These are phyloP conservation scores for Distichodus sexfasciatus DNA, from an alignment of 2,797 vertebrate genomes.

Conservation along the genomic window DNA sequence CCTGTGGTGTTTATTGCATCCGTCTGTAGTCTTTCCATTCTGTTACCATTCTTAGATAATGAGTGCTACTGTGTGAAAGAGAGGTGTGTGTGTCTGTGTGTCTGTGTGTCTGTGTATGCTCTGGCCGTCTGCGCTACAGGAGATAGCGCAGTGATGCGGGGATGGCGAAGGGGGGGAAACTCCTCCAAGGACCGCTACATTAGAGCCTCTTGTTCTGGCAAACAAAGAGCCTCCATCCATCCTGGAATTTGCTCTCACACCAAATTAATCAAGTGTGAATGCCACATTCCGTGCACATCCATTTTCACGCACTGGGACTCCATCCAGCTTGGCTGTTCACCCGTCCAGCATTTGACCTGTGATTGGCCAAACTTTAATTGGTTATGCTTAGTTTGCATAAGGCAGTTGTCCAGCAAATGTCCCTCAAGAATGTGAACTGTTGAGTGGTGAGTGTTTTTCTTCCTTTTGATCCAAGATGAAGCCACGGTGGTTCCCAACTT, in stretches of 20 bases:
- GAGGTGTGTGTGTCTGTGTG: neutral
- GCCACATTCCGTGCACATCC: slow-evolving; percentile 40
- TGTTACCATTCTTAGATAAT: neutral
- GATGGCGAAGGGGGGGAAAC: neutral
- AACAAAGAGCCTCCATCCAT: slow-evolving; percentile 1
- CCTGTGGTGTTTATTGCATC: neutral
- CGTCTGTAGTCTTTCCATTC: neutral
- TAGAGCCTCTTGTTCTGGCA: slow-evolving; percentile 4
- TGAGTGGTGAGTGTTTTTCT: slow-evolving; percentile 21
- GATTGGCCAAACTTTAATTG: slow-evolving; percentile 58
- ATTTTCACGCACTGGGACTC: slow-evolving; percentile 52
- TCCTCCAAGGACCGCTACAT: neutral
- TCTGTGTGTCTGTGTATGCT: neutral
- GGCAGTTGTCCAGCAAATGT: slow-evolving; percentile 63
- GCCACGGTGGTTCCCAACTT: no score
- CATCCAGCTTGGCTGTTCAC: slow-evolving; percentile 65
- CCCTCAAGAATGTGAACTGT: slow-evolving; percentile 39
- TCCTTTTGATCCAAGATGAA: slow-evolving; percentile 16
- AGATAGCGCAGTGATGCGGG: neutral
- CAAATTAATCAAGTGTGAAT: slow-evolving; percentile 13
- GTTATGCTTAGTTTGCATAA: slow-evolving; percentile 58
- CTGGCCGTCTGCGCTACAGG: neutral
- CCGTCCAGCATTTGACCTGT: slow-evolving; percentile 58
- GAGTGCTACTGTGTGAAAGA: neutral
- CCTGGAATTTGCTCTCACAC: slow-evolving; percentile 35